phyloP scores from a whole-genome alignment of 2,888 invertebrate species.

The Ormyrus thymus region DNA sequence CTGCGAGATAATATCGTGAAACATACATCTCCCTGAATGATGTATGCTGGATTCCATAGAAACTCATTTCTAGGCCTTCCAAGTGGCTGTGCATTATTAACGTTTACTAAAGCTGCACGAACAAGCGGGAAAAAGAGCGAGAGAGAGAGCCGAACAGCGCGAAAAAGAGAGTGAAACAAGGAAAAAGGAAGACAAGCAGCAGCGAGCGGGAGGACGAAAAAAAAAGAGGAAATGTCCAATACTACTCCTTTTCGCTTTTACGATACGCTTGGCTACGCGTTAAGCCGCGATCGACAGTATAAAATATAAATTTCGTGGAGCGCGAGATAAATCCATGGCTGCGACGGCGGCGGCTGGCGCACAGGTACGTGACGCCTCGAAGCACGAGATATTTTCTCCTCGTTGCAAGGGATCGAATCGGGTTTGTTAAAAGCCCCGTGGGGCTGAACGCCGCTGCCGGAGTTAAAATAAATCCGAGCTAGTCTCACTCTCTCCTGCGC shows the following conservation, averaged over 20 bases:
- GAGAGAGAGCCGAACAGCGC: not conserved
- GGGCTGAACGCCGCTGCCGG: slow-evolving; percentile 47
- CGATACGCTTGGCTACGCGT: slow-evolving; percentile 52
- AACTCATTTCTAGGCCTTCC: not conserved
- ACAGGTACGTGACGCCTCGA: slow-evolving; percentile 57
- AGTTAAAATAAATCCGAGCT: slow-evolving; percentile 58
- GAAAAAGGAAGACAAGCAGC: not conserved
- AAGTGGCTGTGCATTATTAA: slow-evolving; percentile 10
- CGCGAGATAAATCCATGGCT: slow-evolving; percentile 59
- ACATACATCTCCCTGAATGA: slow-evolving; percentile 15
- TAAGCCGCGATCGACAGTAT: slow-evolving; percentile 61
- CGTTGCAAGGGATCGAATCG: slow-evolving; percentile 56
- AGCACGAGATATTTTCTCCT: slow-evolving; percentile 57
- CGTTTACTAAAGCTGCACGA: slow-evolving; percentile 2
- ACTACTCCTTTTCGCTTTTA: slow-evolving; percentile 46
- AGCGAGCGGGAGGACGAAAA: too few species aligned
- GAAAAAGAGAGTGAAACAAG: not conserved
- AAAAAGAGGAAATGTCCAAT: slow-evolving; percentile 30
- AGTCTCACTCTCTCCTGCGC: slow-evolving; percentile 32
- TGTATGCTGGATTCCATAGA: not conserved
- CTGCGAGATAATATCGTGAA: not conserved
- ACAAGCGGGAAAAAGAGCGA: not conserved
- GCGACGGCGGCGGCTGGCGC: slow-evolving; percentile 11
- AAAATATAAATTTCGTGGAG: slow-evolving; percentile 60
- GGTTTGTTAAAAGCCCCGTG: slow-evolving; percentile 60